A percentile compares a stretch with the other conserved stretches of the same genome.
These are phyloP conservation scores for Spinus pinus DNA, from an alignment of 2,797 vertebrate species.

Conservation along the genomic window DNA sequence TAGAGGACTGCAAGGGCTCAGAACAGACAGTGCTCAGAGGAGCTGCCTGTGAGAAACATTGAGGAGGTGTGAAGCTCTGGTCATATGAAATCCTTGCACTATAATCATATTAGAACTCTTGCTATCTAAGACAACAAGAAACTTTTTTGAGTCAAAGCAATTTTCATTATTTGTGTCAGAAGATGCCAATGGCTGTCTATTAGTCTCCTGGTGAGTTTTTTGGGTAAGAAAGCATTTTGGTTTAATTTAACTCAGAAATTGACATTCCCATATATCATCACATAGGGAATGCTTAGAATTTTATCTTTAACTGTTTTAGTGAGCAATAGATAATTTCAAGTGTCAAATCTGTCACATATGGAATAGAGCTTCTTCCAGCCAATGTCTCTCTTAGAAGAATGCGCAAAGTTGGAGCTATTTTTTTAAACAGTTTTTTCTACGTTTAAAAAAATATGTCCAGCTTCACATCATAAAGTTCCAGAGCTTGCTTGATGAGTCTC, in stretches of 20 bases:
- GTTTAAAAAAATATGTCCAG: neutral
- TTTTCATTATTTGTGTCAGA: neutral
- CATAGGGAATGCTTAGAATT: neutral
- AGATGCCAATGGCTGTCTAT: neutral
- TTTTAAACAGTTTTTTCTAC: neutral
- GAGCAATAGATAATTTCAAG: neutral
- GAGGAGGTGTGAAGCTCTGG: too few species aligned
- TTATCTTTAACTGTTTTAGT: neutral
- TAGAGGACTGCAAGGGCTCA: too few species aligned
- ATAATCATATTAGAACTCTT: too few species aligned
- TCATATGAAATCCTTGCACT: too few species aligned
- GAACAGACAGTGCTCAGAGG: too few species aligned
- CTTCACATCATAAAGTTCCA: neutral
- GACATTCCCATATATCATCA: fast-evolving
- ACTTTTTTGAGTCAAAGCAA: neutral
- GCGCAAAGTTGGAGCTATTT: neutral
- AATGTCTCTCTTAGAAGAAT: neutral
- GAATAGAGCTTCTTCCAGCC: neutral
- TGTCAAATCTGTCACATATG: neutral
- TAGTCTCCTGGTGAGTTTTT: neutral
- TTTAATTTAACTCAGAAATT: neutral
- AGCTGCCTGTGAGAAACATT: too few species aligned
- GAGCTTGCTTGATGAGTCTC: fast-evolving
- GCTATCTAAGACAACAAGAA: neutral
- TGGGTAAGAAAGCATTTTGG: neutral